These are phyloP conservation scores for Aegotheles bennettii DNA, from an alignment of 2,113 vertebrate species.

Conservation along the genomic window DNA sequence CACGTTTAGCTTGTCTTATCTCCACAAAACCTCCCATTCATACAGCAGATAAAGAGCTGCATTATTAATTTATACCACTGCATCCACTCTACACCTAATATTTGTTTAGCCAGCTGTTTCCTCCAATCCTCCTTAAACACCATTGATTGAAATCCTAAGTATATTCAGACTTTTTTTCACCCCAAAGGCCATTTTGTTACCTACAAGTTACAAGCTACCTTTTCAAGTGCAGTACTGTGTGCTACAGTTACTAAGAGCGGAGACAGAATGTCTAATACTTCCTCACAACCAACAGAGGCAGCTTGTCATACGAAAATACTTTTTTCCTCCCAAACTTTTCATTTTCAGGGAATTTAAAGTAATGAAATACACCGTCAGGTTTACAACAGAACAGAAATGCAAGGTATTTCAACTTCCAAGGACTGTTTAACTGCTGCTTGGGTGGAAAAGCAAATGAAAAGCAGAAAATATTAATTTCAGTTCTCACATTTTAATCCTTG, in stretches of 20 bases:
- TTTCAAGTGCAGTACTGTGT: conserved; percentile 64
- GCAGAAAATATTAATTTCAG: conserved; percentile 15
- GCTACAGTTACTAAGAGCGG: conserved; percentile 51
- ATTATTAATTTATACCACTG: conserved; percentile 84
- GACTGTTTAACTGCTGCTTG: not conserved
- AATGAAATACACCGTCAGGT: not conserved
- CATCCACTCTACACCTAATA: conserved; percentile 73
- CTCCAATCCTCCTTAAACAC: conserved; percentile 75
- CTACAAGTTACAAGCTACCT: conserved; percentile 69
- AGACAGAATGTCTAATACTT: conserved; percentile 72
- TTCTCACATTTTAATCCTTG: not conserved
- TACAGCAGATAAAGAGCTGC: conserved; percentile 76
- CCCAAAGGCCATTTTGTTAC: conserved; percentile 75
- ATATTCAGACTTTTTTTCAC: conserved; percentile 34
- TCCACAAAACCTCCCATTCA: conserved; percentile 75
- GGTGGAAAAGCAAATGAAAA: conserved; percentile 11
- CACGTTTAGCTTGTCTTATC: not conserved
- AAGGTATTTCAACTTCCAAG: not conserved
- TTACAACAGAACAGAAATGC: conserved; percentile 19
- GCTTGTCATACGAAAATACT: conserved; percentile 36
- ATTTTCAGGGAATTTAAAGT: conserved; percentile 30
- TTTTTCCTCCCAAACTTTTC: not conserved
- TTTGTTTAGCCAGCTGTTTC: conserved; percentile 87
- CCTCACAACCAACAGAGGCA: conserved; percentile 59
- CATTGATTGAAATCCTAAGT: conserved; percentile 74